Evolutionary conservation across 2,797 vertebrate genomes (phyloP), one percentile per base, ranked within the genome.

Genomic region (Atherinosoma microstoma): DNA sequence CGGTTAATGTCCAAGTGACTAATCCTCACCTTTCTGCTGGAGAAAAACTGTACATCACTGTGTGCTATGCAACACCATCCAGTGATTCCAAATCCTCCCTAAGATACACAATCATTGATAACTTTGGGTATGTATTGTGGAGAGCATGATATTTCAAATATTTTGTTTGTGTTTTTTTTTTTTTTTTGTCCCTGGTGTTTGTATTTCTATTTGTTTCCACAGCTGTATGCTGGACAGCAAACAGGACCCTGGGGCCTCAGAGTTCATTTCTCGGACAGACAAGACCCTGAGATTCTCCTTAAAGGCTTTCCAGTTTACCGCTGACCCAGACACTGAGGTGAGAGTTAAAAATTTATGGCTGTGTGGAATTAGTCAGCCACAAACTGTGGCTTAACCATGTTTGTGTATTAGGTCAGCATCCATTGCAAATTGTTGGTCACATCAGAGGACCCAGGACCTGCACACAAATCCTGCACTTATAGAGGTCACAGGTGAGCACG

Each of bases 211-310:
- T 62, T 5, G 34, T 30, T 9, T 73, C 49, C 4, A 20, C 35
- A 95, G 94, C 4, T 95, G 94, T 69, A 77, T 95, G 88, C 27
- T 87, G 66, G 93, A 94, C 85, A 93, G 89, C 78, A 87, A 67
- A 64, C 79, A 40, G 12, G 73, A 93, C 35, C 78, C 84, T 0
- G 87, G 82, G 5, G 76, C 77, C 13, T 90, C 94, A 2, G 67
- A 22, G 69, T 94, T 93, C 64, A 38, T 92, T 53, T 85, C 87
- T 9, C 77, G 66, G 67, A 93, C 88, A 18, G 57, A 92, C 58
- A 54, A 64, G 5, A 81, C 80, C n/a, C 16, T 95, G 59, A 88
- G 86, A 35, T 94, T 94, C 67, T 91, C 91, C 2, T 29, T 95
- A 4, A 76, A 75, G 45, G 91, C 93, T 29, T 94, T 94, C 59